Evolutionary conservation across 2,888 invertebrate species (phyloP).

Genomic region (Lithophane socia): DNA sequence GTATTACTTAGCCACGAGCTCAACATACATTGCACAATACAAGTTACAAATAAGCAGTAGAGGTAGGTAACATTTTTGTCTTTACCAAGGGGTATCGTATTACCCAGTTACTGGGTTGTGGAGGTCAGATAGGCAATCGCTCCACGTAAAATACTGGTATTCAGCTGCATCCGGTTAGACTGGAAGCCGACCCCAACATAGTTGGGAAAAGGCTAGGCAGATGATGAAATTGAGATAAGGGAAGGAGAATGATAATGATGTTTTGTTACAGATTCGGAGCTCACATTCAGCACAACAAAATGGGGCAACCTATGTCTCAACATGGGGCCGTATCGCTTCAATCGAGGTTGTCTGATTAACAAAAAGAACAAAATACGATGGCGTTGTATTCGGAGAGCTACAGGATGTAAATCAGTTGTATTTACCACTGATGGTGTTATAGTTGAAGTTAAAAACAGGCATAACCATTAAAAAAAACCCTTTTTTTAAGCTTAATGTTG

Average conservation of each 20-base stretch:
- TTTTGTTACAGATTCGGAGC: conserved; percentile 19
- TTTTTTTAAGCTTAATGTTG: neutral
- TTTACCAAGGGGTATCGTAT: no score
- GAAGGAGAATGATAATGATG: neutral
- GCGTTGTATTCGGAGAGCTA: conserved; percentile 1
- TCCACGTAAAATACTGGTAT: no score
- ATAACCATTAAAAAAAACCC: conserved; percentile 19
- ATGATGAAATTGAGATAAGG: no score
- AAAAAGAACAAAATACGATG: conserved; percentile 13
- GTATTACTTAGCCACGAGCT: no score
- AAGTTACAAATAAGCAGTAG: no score
- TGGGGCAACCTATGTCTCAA: conserved; percentile 22
- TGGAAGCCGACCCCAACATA: no score
- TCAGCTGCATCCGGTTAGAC: no score
- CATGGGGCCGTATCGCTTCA: conserved; percentile 24
- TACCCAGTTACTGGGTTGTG: no score
- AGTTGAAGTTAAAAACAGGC: conserved; percentile 9
- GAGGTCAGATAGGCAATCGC: no score
- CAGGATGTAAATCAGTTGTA: conserved; percentile 25
- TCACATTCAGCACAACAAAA: conserved; percentile 19
- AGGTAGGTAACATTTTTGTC: no score
- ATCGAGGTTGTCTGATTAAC: neutral
- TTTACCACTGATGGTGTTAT: neutral
- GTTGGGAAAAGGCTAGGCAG: no score
- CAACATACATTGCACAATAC: no score